Percentiles rank a stretch among this genome's conserved stretches.
These are phyloP conservation scores for Knipowitschia caucasica DNA, from an alignment of 2,797 vertebrate genomes.

Conservation along the genomic window DNA sequence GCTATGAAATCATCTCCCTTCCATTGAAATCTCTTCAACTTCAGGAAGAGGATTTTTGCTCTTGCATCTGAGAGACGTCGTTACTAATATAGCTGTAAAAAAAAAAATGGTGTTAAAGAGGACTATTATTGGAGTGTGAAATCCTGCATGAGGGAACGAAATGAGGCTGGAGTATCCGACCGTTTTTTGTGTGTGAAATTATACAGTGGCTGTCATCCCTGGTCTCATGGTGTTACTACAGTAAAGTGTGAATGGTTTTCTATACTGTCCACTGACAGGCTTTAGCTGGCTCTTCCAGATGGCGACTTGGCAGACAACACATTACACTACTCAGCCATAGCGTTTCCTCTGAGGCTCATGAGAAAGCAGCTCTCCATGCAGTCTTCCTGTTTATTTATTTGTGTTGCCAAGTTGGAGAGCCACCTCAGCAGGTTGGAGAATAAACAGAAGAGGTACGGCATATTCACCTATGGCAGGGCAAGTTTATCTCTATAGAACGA, in stretches of 20 bases:
- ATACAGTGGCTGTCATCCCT: slow-evolving; percentile 31
- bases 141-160: slow-evolving; percentile 30
- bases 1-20: slow-evolving; percentile 13
- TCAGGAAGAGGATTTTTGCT: slow-evolving; percentile 16
- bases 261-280: slow-evolving; percentile 21
- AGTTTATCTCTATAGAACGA: neutral
- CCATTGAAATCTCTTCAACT: slow-evolving; percentile 6
- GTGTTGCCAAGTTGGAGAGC: neutral
- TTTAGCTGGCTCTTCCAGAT: slow-evolving; percentile 48
- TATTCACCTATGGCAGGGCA: neutral
- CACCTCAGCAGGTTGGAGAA: slow-evolving; percentile 11
- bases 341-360: slow-evolving; percentile 37
- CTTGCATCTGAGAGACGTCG: slow-evolving; percentile 30
- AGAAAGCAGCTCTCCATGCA: slow-evolving; percentile 38
- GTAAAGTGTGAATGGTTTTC: slow-evolving; percentile 3
- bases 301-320: slow-evolving; percentile 41
- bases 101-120: slow-evolving; percentile 32
- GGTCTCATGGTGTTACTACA: slow-evolving; percentile 23
- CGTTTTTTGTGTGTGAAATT: slow-evolving; percentile 18
- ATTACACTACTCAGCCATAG: slow-evolving; percentile 28
- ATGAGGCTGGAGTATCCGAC: slow-evolving; percentile 20
- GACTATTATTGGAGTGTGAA: slow-evolving; percentile 34
- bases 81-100: slow-evolving; percentile 39
- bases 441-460: neutral
- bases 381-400: slow-evolving; percentile 13